A percentile compares a stretch with the other conserved stretches of the same genome.
Conservation (phyloP, 2,888 invertebrate species). For the Heliconius sara region DNA sequence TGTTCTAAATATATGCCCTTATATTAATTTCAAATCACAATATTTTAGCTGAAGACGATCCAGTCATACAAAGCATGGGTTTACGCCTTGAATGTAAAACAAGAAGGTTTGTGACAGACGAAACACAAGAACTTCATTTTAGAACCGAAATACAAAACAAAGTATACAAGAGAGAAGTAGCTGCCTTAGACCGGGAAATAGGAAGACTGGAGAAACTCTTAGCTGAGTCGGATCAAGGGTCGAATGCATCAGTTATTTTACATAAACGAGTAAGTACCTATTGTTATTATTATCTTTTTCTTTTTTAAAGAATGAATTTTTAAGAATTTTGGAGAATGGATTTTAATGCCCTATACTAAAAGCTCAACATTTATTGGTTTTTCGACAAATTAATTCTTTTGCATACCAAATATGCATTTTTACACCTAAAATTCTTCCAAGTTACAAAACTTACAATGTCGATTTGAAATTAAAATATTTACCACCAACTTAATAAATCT, state of each 20-base stretch:
- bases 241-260: slow-evolving; percentile 76
- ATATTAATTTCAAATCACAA: background rate
- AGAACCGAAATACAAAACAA: slow-evolving; percentile 96
- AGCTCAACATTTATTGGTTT: too few species aligned
- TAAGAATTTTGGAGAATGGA: too few species aligned
- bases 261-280: slow-evolving; percentile 62
- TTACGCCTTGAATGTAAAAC: slow-evolving; percentile 95
- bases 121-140: slow-evolving; percentile 91
- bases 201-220: slow-evolving; percentile 88
- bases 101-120: slow-evolving; percentile 91
- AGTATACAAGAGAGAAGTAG: slow-evolving; percentile 93
- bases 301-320: background rate
- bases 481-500: too few species aligned
- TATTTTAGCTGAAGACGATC: slow-evolving; percentile 87
- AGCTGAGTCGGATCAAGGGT: slow-evolving; percentile 85
- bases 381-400: too few species aligned
- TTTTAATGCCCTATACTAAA: too few species aligned
- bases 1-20: background rate
- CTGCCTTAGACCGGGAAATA: slow-evolving; percentile 90
- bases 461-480: too few species aligned
- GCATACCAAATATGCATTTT: too few species aligned
- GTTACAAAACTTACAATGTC: too few species aligned
- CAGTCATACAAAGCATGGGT: slow-evolving; percentile 94
- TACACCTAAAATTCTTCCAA: too few species aligned
- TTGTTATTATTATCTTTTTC: background rate